A percentile compares a stretch with the other conserved stretches of the same genome.
Conservation (phyloP, 2,113 vertebrate species). For the Glareola pratincola region DNA sequence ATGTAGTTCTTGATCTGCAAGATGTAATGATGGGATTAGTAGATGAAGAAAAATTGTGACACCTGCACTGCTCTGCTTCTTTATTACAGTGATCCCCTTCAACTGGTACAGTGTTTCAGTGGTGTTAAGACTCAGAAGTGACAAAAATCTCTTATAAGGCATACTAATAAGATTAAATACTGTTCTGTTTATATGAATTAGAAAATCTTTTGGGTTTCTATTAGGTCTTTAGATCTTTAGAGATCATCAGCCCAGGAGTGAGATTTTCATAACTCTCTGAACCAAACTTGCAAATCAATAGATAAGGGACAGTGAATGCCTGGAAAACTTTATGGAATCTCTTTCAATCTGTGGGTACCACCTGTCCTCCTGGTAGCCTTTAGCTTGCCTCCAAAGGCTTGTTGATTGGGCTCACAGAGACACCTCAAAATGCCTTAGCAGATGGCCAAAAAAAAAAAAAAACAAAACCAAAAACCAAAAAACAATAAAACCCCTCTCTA, state of each 20-base stretch:
- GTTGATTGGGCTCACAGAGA: not conserved
- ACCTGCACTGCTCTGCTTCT: accelerated
- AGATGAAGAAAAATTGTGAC: not conserved
- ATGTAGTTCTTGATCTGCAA: not conserved
- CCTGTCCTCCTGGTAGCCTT: not conserved
- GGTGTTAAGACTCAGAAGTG: not conserved
- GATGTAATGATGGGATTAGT: not conserved
- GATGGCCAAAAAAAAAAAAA: not conserved
- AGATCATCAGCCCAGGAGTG: not conserved
- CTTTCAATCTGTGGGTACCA: not conserved
- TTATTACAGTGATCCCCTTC: accelerated
- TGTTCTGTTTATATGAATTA: not conserved
- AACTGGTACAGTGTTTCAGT: accelerated
- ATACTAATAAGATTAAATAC: not conserved
- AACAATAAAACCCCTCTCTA: too few relatives aligned
- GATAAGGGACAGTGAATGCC: accelerated
- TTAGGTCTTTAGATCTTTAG: not conserved
- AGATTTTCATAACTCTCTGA: not conserved
- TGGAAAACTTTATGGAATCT: not conserved
- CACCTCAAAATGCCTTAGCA: not conserved
- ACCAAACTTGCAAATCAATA: not conserved
- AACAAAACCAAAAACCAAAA: too few relatives aligned
- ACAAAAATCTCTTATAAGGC: not conserved
- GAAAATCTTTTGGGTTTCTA: not conserved
- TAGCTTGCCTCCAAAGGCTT: not conserved